Evolutionary conservation across 1,140 invertebrate species (phyloP), one percentile per base, ranked within the genome.

Genomic region (Phocides pigmalion): DNA sequence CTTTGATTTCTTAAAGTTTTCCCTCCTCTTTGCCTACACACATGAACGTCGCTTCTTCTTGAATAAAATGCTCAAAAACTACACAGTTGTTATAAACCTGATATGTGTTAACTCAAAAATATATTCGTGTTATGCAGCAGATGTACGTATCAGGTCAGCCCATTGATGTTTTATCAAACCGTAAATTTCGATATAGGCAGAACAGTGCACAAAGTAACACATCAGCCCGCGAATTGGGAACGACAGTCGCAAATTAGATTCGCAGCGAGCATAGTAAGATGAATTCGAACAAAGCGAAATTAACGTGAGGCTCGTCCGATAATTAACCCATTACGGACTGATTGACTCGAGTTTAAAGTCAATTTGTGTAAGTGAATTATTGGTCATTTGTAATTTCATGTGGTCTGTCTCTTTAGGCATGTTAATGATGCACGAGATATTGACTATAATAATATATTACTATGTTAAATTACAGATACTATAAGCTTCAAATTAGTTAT

Each of bases 321-420:
- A 47, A 59, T 58, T 58, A 59, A 47, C 44, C 44, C 28, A 59
- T 59, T 59, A 59, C 17, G 28, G 54, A 17, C 25, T 58, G 25
- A 58, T 58, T 58, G 41, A 46, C 22, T 58, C 54, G 54, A 44
- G 39, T 46, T 58, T 58, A 44, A 44, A 44, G 25, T 14, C 54
- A 58, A 17, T 58, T 54, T 37, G 22, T 58, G 53, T 25, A 37
- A 56, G 19, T 56, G 53, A 56, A 44, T 44, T 28, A 44, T 42
- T 56, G 9, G 20, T 56, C 37, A 42, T 42, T 56, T 12, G 12
- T 22, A 12, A 22, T 47, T 47, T 22, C 44, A 47, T 8, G 44
- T 9, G 44, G 44, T n/a, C n/a, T n/a, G n/a, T n/a, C 20, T 12
- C 44, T 47, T 12, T 47, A n/a, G n/a, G n/a, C n/a, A 22, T 5